These are phyloP conservation scores for Oxycera nigricornis DNA, from an alignment of 2,888 invertebrate genomes.

Conservation along the genomic window DNA sequence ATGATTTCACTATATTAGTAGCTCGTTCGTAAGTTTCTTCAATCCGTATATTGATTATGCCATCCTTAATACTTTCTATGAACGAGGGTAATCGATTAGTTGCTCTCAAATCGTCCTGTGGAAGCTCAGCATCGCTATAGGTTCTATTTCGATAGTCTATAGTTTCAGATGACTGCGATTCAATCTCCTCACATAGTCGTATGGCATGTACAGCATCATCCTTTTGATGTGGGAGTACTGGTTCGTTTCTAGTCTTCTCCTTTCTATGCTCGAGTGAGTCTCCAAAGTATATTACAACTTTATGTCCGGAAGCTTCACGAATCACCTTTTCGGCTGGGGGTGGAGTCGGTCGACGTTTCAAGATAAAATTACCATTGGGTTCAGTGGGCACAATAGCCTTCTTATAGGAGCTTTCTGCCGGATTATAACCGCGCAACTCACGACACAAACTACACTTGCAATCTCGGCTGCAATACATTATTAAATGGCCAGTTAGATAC, in stretches of 20 bases:
- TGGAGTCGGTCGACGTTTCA: constrained; percentile 61
- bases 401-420: constrained; percentile 51
- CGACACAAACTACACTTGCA: constrained; percentile 79
- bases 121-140: constrained; percentile 36
- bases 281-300: constrained; percentile 77
- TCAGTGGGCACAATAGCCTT: constrained; percentile 58
- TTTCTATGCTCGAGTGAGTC: constrained; percentile 65
- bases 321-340: constrained; percentile 50
- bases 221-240: constrained; percentile 8
- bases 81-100: constrained; percentile 57
- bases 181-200: constrained; percentile 49
- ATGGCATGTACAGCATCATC: constrained; percentile 47
- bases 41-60: constrained; percentile 69
- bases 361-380: constrained; percentile 61
- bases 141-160: constrained; percentile 1
- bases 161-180: constrained; percentile 8
- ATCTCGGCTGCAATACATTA: constrained; percentile 74
- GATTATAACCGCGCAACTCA: constrained; percentile 72
- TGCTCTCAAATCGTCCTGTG: background rate
- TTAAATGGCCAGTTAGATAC: constrained; percentile 36
- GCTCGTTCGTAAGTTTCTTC: constrained; percentile 70
- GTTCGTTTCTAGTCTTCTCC: constrained; percentile 18
- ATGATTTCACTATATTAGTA: constrained; percentile 67
- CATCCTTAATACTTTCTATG: constrained; percentile 62
- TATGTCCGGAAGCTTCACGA: constrained; percentile 59